phyloP scores from a whole-genome alignment of 1,140 invertebrate genomes.

The Anastrepha obliqua region DNA sequence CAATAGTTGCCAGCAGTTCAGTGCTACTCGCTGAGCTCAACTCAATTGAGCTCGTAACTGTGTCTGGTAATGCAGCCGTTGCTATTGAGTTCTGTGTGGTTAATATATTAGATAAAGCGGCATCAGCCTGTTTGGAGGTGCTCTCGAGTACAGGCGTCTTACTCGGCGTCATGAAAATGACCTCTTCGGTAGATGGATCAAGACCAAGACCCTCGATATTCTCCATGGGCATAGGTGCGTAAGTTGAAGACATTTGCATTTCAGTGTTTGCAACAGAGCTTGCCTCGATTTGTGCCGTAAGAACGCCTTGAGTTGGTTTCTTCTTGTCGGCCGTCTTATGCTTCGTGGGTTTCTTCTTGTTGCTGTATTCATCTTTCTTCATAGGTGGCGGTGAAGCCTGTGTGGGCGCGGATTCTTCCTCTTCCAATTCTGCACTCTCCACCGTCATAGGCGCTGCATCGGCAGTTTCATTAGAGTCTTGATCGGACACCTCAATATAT shows the following conservation, averaged over 20 bases:
- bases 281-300: constrained; percentile 66
- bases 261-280: constrained; percentile 67
- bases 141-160: constrained; percentile 73
- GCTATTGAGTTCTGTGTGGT: background rate
- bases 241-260: constrained; percentile 67
- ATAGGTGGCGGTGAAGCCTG: background rate
- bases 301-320: constrained; percentile 57
- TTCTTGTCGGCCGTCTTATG: constrained; percentile 64
- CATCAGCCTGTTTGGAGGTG: constrained; percentile 58
- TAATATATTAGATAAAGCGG: constrained; percentile 57
- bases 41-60: background rate
- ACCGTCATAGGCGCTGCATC: background rate
- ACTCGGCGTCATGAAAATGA: constrained; percentile 71
- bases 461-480: constrained; percentile 62
- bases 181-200: constrained; percentile 68
- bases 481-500: constrained; percentile 71
- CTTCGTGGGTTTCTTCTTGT: constrained; percentile 65
- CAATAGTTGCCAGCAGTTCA: constrained; percentile 59
- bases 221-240: constrained; percentile 72
- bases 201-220: constrained; percentile 59
- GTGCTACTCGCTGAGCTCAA: background rate
- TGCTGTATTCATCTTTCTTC: constrained; percentile 43
- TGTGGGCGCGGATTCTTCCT: background rate
- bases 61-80: background rate
- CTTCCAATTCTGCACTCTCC: constrained; percentile 23